Evolutionary conservation across 2,113 vertebrate genomes (phyloP).

Genomic region (Fregetta grallaria): DNA sequence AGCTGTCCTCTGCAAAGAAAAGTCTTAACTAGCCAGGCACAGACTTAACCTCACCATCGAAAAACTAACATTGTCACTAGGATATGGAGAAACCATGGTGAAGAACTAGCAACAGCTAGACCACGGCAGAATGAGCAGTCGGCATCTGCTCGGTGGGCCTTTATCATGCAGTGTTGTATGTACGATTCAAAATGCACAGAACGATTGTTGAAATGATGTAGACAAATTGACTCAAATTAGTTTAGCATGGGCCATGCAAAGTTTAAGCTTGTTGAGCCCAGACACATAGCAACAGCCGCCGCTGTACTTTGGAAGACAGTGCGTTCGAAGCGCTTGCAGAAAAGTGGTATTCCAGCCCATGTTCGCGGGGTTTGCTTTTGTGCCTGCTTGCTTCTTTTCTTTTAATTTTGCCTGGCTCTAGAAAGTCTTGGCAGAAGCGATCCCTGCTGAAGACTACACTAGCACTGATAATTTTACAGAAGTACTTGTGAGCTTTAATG

Average conservation of each 20-base stretch:
- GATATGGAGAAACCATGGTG: conserved; percentile 85
- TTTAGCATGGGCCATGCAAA: conserved; percentile 79
- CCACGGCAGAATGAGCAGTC: conserved; percentile 72
- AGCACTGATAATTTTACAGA: conserved; percentile 49
- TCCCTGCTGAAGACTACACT: conserved; percentile 13
- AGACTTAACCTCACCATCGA: conserved; percentile 72
- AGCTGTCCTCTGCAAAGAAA: conserved; percentile 71
- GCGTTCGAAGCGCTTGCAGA: background rate
- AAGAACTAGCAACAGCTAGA: conserved; percentile 73
- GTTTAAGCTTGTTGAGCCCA: conserved; percentile 74
- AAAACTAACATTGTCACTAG: conserved; percentile 85
- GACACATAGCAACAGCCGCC: conserved; percentile 77
- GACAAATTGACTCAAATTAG: conserved; percentile 88
- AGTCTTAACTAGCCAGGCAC: conserved; percentile 72
- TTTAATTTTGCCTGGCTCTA: background rate
- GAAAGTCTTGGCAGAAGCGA: background rate
- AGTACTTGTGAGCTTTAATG: conserved; percentile 51
- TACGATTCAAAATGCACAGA: conserved; percentile 67
- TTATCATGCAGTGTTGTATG: conserved; percentile 74
- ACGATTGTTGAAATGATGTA: conserved; percentile 81
- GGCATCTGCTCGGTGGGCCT: conserved; percentile 76
- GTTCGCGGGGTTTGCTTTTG: background rate
- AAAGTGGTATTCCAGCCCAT: background rate
- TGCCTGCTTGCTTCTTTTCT: background rate
- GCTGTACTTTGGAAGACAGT: background rate